Evolutionary conservation across 2,113 vertebrate genomes (phyloP).

Genomic region (Tachuris rubrigastra): DNA sequence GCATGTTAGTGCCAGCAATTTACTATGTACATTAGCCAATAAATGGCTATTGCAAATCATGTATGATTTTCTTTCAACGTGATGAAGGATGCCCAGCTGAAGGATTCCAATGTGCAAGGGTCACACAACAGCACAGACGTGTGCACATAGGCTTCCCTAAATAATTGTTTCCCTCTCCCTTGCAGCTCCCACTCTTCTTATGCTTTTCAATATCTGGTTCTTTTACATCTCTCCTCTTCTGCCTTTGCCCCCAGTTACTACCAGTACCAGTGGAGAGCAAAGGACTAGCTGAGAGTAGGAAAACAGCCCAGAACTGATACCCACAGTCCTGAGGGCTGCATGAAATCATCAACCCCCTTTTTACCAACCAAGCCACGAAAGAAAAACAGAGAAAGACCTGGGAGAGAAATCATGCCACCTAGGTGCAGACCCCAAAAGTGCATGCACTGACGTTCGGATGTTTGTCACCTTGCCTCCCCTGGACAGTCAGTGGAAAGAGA

Average conservation of each 20-base stretch:
- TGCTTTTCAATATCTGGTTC: neutral
- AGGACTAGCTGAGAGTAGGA: neutral
- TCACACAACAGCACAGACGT: neutral
- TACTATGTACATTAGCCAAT: neutral
- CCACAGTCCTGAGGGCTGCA: neutral
- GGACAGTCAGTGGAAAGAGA: neutral
- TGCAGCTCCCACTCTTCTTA: neutral
- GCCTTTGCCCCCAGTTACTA: neutral
- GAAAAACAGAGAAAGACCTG: neutral
- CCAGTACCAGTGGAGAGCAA: neutral
- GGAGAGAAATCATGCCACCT: neutral
- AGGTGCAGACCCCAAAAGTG: neutral
- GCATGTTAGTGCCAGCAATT: neutral
- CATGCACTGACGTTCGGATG: neutral
- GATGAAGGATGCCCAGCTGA: neutral
- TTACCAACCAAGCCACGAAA: neutral
- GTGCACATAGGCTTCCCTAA: neutral
- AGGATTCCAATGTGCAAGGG: neutral
- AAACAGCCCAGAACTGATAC: neutral
- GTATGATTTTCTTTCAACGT: neutral
- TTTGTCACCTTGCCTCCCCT: neutral
- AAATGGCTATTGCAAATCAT: neutral
- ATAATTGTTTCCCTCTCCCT: neutral
- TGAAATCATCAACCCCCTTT: neutral
- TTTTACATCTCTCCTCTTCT: neutral